A percentile compares a stretch with the other conserved stretches of the same genome.
phyloP scores from a whole-genome alignment of 2,797 vertebrate genomes.

The Darevskia nairensis region DNA sequence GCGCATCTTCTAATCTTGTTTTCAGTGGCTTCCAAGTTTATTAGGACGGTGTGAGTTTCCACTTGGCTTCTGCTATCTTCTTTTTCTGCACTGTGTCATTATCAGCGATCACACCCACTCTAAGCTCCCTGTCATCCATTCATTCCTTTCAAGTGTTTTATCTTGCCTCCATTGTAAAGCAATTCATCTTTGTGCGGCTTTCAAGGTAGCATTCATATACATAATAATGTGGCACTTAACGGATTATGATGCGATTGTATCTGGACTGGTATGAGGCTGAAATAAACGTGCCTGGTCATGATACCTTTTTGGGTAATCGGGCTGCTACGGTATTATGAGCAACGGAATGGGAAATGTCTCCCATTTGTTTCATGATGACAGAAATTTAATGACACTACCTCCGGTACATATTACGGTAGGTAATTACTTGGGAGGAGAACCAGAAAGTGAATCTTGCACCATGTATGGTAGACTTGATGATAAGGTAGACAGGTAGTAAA shows the following conservation, averaged over 20 bases:
- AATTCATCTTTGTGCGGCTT: slow-evolving; percentile 46
- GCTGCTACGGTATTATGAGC: background rate
- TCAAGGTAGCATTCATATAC: slow-evolving; percentile 33
- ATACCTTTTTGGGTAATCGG: slow-evolving; percentile 40
- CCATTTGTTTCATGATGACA: background rate
- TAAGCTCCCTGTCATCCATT: slow-evolving; percentile 26
- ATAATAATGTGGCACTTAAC: slow-evolving; percentile 30
- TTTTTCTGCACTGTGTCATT: slow-evolving; percentile 6
- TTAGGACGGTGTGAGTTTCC: background rate
- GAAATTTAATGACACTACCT: background rate
- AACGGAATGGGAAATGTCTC: background rate
- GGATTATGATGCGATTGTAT: slow-evolving; percentile 39
- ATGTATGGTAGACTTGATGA: background rate
- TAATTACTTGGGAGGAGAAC: background rate
- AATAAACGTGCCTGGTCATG: slow-evolving; percentile 22
- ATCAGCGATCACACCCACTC: slow-evolving; percentile 12
- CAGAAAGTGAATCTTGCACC: background rate
- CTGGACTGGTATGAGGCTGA: slow-evolving; percentile 41
- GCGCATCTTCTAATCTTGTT: background rate
- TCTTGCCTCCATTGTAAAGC: slow-evolving; percentile 28
- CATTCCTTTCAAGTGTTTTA: slow-evolving; percentile 24
- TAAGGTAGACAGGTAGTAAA: background rate
- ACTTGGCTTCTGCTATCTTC: slow-evolving; percentile 8
- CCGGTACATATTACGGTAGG: background rate
- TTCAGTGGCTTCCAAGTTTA: background rate